These are phyloP conservation scores for Timandra comae DNA, from an alignment of 2,888 invertebrate species.

Conservation along the genomic window DNA sequence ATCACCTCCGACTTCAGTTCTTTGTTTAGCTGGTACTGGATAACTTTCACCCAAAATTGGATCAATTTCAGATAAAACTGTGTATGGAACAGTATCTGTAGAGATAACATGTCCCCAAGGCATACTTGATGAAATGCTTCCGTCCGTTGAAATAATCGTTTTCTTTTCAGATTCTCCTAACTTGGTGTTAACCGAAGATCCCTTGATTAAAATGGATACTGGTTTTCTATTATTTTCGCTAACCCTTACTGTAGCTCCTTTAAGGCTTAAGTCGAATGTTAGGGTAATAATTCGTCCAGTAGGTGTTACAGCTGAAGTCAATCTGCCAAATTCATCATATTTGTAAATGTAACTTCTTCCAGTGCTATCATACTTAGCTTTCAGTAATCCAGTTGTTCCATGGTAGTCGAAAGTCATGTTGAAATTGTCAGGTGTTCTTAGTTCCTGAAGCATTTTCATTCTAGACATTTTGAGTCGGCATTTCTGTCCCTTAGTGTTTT, in stretches of 20 bases:
- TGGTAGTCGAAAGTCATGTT: constrained; percentile 96
- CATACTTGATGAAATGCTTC: constrained; percentile 86
- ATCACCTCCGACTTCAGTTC: constrained; percentile 92
- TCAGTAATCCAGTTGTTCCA: constrained; percentile 90
- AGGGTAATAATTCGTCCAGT: constrained; percentile 95
- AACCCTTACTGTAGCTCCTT: constrained; percentile 92
- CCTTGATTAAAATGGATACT: constrained; percentile 90
- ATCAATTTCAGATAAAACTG: constrained; percentile 91
- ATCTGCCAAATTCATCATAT: constrained; percentile 95
- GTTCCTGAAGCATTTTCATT: constrained; percentile 92
- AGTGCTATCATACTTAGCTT: constrained; percentile 91
- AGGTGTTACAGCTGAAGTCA: constrained; percentile 94
- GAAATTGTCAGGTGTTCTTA: constrained; percentile 94
- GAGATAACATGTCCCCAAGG: constrained; percentile 93
- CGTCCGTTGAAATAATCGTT: constrained; percentile 87
- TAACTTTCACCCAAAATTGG: constrained; percentile 93
- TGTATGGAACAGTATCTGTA: constrained; percentile 94
- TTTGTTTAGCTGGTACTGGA: constrained; percentile 93
- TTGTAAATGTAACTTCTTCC: constrained; percentile 95
- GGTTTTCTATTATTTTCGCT: constrained; percentile 89
- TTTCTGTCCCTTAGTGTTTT: constrained; percentile 95
- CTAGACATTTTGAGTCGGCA: constrained; percentile 93
- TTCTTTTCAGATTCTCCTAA: constrained; percentile 89
- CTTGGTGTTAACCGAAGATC: constrained; percentile 88
- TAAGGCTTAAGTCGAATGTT: constrained; percentile 91